Conservation (phyloP, 2,797 vertebrate species). For the Enteromius argenteus region DNA sequence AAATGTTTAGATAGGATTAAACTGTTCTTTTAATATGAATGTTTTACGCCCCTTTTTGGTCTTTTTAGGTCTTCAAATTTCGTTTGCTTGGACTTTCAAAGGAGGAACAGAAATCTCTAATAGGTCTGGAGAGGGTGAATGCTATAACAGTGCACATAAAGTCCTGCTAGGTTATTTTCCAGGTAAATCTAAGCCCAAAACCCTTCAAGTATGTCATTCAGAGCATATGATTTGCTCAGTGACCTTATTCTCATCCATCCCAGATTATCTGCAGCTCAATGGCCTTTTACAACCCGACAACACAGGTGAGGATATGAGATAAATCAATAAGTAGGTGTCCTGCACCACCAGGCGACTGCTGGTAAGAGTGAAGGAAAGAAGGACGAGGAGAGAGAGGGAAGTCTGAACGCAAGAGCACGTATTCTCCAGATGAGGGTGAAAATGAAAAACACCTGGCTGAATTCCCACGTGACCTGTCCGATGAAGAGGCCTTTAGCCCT, state of each 20-base stretch:
- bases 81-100: neutral
- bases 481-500: slow-evolving; percentile 25
- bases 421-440: slow-evolving; percentile 61
- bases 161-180: neutral
- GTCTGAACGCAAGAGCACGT: slow-evolving; percentile 33
- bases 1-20: neutral
- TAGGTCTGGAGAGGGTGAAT: neutral
- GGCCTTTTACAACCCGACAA: slow-evolving; percentile 57
- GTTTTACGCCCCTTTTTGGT: neutral
- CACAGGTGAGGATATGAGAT: slow-evolving; percentile 51
- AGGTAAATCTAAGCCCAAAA: neutral
- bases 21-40: neutral
- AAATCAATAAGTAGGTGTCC: slow-evolving; percentile 40
- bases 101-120: neutral
- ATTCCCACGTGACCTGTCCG: slow-evolving; percentile 47
- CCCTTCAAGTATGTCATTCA: neutral
- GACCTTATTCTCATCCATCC: slow-evolving; percentile 49
- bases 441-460: slow-evolving; percentile 79
- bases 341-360: neutral
- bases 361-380: slow-evolving; percentile 6
- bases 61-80: neutral
- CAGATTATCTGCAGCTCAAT: slow-evolving; percentile 50
- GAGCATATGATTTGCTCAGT: slow-evolving; percentile 1
- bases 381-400: neutral
- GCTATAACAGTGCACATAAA: neutral